Percentiles rank a stretch among this genome's conserved stretches.
These are phyloP conservation scores for Nomada fabriciana DNA, from an alignment of 2,888 invertebrate genomes.

Conservation along the genomic window DNA sequence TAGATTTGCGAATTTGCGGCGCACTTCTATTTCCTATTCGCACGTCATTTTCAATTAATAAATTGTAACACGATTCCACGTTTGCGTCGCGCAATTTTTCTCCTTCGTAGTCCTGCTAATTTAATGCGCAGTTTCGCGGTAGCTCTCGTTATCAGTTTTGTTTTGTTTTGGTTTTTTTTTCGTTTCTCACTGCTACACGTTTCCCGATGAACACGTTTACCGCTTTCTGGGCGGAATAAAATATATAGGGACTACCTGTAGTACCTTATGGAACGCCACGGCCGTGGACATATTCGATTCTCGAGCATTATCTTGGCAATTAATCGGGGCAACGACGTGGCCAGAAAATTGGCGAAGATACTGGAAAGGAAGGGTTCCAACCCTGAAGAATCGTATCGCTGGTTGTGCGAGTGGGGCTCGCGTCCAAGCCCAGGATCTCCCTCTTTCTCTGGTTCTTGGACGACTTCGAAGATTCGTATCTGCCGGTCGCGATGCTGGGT, in stretches of 20 bases:
- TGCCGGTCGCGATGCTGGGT: slow-evolving; percentile 48
- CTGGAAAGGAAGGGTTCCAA: slow-evolving; percentile 1
- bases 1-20: background rate
- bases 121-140: slow-evolving; percentile 7
- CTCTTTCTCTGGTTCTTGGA: slow-evolving; percentile 54
- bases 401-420: slow-evolving; percentile 6
- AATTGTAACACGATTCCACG: slow-evolving; percentile 13
- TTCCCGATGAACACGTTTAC: background rate
- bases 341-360: slow-evolving; percentile 53
- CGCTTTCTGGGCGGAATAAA: background rate
- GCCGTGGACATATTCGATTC: background rate
- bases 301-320: slow-evolving; percentile 55
- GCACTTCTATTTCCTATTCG: background rate
- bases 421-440: slow-evolving; percentile 14
- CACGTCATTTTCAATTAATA: background rate
- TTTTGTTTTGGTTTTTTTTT: too few relatives aligned
- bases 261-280: background rate
- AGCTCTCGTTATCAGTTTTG: too few relatives aligned
- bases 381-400: slow-evolving; percentile 52
- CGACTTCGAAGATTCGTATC: slow-evolving; percentile 67
- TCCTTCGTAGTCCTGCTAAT: background rate
- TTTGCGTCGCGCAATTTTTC: background rate
- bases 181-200: background rate
- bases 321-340: slow-evolving; percentile 51
- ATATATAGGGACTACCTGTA: background rate